These are phyloP conservation scores for Lepidothrix coronata DNA, from an alignment of 2,113 vertebrate genomes.

Conservation along the genomic window DNA sequence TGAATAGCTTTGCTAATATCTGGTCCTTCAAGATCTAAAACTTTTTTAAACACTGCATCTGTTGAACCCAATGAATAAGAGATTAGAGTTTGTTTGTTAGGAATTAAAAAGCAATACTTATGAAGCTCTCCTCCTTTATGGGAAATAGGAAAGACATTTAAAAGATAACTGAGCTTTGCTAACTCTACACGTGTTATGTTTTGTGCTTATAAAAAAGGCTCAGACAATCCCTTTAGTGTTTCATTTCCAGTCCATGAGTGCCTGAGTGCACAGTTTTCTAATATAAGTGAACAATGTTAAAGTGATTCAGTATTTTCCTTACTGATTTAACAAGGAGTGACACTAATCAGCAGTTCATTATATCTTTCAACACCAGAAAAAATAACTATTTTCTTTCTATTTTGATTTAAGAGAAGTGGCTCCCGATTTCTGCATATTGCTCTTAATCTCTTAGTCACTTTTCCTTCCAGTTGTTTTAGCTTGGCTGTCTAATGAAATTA, in stretches of 20 bases:
- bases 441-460: neutral
- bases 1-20: neutral
- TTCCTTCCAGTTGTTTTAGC: neutral
- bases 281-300: neutral
- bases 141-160: neutral
- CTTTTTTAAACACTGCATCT: neutral
- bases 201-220: neutral
- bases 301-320: slow-evolving; percentile 11
- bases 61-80: neutral
- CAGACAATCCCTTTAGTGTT: neutral
- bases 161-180: neutral
- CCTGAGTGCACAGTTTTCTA: neutral
- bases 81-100: neutral
- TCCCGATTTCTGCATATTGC: neutral
- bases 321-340: slow-evolving; percentile 54
- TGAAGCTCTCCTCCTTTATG: neutral
- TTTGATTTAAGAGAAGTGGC: slow-evolving; percentile 6
- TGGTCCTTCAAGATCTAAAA: neutral
- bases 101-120: neutral
- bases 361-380: slow-evolving; percentile 39
- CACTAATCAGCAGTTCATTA: neutral
- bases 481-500: neutral
- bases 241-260: neutral
- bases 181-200: neutral
- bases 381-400: neutral